A percentile compares a stretch with the other conserved stretches of the same genome.
phyloP scores from a whole-genome alignment of 2,797 vertebrate species.

The Australoheros facetus region DNA sequence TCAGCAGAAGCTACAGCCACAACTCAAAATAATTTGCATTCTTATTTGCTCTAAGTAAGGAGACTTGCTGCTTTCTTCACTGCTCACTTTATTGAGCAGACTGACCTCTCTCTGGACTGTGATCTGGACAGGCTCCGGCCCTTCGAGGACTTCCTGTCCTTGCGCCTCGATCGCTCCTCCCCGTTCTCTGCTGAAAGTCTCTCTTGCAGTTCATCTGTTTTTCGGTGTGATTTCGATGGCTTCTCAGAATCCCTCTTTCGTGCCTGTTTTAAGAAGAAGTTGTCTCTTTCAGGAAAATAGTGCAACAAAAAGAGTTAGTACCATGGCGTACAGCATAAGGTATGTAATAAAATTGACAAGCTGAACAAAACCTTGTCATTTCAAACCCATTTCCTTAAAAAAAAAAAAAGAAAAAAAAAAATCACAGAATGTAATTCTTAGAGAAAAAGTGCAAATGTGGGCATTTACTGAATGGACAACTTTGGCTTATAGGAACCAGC shows the following conservation, averaged over 20 bases:
- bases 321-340: constrained; percentile 79
- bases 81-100: neutral
- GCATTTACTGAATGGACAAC: constrained; percentile 5
- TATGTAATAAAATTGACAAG: constrained; percentile 71
- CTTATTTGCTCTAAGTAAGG: neutral
- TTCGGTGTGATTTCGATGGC: constrained; percentile 89
- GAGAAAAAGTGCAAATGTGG: constrained; percentile 24
- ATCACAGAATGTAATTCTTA: constrained; percentile 34
- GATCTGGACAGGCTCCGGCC: constrained; percentile 92
- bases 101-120: constrained; percentile 92
- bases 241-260: constrained; percentile 95
- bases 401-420: neutral
- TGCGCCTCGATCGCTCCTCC: constrained; percentile 92
- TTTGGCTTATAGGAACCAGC: constrained; percentile 3
- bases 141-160: constrained; percentile 88
- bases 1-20: neutral
- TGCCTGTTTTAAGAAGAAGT: constrained; percentile 99
- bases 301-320: constrained; percentile 99
- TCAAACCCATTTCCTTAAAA: constrained; percentile 65
- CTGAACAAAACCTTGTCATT: constrained; percentile 67
- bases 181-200: constrained; percentile 91
- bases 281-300: constrained; percentile 99
- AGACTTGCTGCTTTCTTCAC: neutral
- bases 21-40: neutral
- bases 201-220: constrained; percentile 88